Conservation (phyloP, 2,113 vertebrate species). For the Thalassoma bifasciatum region DNA sequence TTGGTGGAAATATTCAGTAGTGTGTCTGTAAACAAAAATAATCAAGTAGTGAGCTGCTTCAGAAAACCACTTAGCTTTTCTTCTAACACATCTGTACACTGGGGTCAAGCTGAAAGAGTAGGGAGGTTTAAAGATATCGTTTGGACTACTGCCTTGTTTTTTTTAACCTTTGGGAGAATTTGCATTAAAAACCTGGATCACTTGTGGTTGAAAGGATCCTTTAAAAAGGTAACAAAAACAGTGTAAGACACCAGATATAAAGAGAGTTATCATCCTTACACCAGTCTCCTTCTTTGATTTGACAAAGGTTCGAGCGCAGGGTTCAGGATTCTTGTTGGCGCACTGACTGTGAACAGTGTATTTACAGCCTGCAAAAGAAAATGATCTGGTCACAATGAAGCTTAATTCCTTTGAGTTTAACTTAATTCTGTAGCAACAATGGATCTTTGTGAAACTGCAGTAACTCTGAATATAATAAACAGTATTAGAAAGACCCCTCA, state of each 20-base stretch:
- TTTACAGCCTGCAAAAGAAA: slow-evolving; percentile 86
- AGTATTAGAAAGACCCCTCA: not conserved
- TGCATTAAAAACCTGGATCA: not conserved
- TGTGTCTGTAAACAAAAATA: not conserved
- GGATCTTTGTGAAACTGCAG: not conserved
- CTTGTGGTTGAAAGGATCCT: not conserved
- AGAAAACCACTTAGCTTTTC: no score
- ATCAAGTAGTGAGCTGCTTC: no score
- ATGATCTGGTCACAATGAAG: not conserved
- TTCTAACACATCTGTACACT: no score
- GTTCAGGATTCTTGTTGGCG: slow-evolving; percentile 87
- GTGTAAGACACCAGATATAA: not conserved
- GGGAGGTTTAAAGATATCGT: not conserved
- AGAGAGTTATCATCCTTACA: slow-evolving; percentile 80
- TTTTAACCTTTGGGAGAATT: not conserved
- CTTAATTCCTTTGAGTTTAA: not conserved
- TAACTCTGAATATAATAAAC: not conserved
- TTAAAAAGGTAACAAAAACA: not conserved
- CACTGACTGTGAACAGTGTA: slow-evolving; percentile 91
- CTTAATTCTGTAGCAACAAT: not conserved
- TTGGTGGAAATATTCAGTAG: no score
- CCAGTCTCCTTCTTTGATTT: slow-evolving; percentile 88
- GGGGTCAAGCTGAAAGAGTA: no score
- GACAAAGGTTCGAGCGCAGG: slow-evolving; percentile 90
- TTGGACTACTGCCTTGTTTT: not conserved